Evolutionary conservation across 2,888 invertebrate species (phyloP).

Genomic region (Eurois occulta): DNA sequence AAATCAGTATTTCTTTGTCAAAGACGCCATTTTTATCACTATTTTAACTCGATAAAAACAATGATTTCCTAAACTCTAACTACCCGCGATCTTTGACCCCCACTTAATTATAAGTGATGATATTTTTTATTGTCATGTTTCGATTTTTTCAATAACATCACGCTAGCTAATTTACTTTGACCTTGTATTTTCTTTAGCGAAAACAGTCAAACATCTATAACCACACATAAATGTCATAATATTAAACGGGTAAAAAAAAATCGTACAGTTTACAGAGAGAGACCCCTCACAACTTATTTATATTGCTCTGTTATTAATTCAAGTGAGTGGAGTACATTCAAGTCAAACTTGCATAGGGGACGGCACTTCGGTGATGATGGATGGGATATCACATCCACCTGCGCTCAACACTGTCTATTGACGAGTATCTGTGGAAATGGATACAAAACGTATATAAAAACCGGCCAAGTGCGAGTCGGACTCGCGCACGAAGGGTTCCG

Average conservation of each 20-base stretch:
- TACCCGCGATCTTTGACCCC: no score
- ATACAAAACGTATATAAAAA: not conserved
- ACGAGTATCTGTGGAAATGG: not conserved
- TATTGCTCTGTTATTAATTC: constrained; percentile 49
- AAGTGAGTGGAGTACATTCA: constrained; percentile 14
- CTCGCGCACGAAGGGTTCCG: no score
- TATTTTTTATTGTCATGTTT: not conserved
- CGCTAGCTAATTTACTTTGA: not conserved
- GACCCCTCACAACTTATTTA: constrained; percentile 24
- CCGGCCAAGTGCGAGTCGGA: no score
- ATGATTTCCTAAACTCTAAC: not conserved
- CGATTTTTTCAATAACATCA: no score
- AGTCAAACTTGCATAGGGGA: constrained; percentile 41
- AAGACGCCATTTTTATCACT: not conserved
- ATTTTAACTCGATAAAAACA: not conserved
- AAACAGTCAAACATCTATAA: not conserved
- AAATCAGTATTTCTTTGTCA: no score
- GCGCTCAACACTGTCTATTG: constrained; percentile 10
- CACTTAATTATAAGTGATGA: not conserved
- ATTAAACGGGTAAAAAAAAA: not conserved
- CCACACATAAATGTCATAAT: not conserved
- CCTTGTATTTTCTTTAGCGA: not conserved
- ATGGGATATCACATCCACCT: constrained; percentile 34
- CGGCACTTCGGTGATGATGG: constrained; percentile 34
- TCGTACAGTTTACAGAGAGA: no score